Conservation (phyloP, 2,888 invertebrate genomes). For the Tiliacea aurago region DNA sequence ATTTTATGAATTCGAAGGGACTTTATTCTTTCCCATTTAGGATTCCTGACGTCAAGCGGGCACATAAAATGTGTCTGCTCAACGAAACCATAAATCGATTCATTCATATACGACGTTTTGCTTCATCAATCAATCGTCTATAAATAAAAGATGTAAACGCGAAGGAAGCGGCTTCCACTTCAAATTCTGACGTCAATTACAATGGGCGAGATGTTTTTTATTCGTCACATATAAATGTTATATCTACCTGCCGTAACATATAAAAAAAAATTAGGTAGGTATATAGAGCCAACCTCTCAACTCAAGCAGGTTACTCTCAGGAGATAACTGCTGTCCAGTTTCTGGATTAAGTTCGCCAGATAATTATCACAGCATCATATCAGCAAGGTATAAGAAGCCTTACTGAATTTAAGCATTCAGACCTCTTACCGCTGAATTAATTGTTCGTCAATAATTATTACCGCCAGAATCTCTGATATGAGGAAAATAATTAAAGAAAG, state of each 20-base stretch:
- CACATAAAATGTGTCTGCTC: constrained; percentile 82
- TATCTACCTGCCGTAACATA: constrained; percentile 10
- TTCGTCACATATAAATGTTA: constrained; percentile 50
- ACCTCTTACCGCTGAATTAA: not conserved
- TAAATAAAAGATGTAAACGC: constrained; percentile 86
- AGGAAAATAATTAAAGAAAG: constrained; percentile 10
- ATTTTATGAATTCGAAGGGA: constrained; percentile 70
- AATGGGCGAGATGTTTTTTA: constrained; percentile 68
- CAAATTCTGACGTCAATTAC: constrained; percentile 82
- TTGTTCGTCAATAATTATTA: not conserved
- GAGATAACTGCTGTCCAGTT: not conserved
- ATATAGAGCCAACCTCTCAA: not conserved
- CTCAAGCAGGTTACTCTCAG: not conserved
- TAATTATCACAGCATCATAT: not conserved
- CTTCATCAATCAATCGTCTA: constrained; percentile 86
- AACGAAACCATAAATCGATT: constrained; percentile 86
- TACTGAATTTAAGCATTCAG: not conserved
- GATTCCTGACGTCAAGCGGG: constrained; percentile 85
- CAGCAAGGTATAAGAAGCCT: not conserved
- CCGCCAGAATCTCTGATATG: not conserved
- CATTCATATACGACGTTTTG: constrained; percentile 86
- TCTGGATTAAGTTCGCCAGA: not conserved
- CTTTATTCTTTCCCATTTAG: constrained; percentile 76
- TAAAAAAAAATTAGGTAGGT: not conserved
- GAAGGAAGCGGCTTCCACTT: constrained; percentile 79